Base-by-base conservation (phyloP, 1,140 invertebrate genomes). In the Gryon sp. region DNA sequence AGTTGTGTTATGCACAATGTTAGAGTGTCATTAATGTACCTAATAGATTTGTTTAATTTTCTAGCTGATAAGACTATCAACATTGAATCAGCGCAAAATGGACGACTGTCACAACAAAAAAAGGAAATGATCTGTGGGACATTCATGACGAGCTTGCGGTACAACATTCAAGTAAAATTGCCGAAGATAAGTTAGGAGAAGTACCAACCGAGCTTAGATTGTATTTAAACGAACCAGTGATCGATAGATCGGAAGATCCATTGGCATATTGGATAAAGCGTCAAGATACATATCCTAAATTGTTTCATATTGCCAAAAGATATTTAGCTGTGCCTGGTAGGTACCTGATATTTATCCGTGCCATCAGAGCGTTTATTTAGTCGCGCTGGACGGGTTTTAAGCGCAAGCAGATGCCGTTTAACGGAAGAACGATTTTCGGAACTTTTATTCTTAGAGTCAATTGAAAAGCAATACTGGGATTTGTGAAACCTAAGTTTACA, bases 251-350 rank as follows among this genome's bases (percentile, higher is more conserved):
- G 9, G 40, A 45, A 15, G 40, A 59, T 30, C 53, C 53, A 2
- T 8, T 59, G n/a, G 6, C n/a, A 8, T 59, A 30, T 20, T 59
- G 53, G 53, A 43, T 30, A 43, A 6, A 30, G 8, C 16, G 12
- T 8, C 8, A 12, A n/a, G 2, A 18, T 9, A 20, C 18, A 0
- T 59, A 59, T 14, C 53, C 38, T 3, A 30, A 20, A 20, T 8
- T 59, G 0, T 43, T 12, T 20, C 11, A 30, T 11, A 6, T 52
- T 9, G 62, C 62, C 4, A 12, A 11, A 15, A 65, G 57, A 60
- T 70, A 73, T 68, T 74, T 63, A 63, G 74, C 62, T 38, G 55
- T 69, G 12, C 68, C 75, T 2, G 62, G 45, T 4, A 65, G 46
- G 1, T n/a, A n/a, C n/a, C n/a, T n/a, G n/a, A n/a, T n/a, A n/a